Evolutionary conservation across 1,140 invertebrate genomes (phyloP).

Genomic region (Andricus grossulariae): DNA sequence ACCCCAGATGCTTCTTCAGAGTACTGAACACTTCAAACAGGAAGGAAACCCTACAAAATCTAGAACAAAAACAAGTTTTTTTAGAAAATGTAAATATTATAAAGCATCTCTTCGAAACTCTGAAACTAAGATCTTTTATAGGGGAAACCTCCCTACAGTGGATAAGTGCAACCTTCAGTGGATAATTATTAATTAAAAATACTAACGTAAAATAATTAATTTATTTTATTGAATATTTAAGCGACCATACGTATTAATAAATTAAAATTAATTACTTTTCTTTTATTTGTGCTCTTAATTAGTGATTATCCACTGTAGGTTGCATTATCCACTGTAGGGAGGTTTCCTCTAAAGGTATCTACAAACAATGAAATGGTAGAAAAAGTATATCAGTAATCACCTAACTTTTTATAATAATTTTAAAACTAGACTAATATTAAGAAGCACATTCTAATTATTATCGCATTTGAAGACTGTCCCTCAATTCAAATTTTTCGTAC

Average conservation of each 20-base stretch:
- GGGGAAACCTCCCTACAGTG: too few relatives aligned
- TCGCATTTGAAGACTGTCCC: too few relatives aligned
- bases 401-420: constrained; percentile 39
- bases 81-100: constrained; percentile 14
- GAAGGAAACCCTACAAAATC: background rate
- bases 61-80: constrained; percentile 10
- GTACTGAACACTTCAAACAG: background rate
- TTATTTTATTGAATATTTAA: too few relatives aligned
- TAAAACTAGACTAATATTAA: constrained; percentile 33
- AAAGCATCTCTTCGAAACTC: background rate
- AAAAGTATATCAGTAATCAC: background rate
- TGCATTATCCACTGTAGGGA: too few relatives aligned
- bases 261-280: too few relatives aligned
- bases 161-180: too few relatives aligned
- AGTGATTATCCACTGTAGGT: too few relatives aligned
- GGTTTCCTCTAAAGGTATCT: background rate
- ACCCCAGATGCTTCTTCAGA: constrained; percentile 13
- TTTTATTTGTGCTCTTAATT: too few relatives aligned
- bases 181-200: too few relatives aligned
- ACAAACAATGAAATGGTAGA: background rate
- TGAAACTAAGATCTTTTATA: too few relatives aligned
- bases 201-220: background rate
- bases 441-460: background rate
- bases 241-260: too few relatives aligned
- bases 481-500: too few relatives aligned